Conservation (phyloP, 2,888 invertebrate species). For the Prosapia bicincta region DNA sequence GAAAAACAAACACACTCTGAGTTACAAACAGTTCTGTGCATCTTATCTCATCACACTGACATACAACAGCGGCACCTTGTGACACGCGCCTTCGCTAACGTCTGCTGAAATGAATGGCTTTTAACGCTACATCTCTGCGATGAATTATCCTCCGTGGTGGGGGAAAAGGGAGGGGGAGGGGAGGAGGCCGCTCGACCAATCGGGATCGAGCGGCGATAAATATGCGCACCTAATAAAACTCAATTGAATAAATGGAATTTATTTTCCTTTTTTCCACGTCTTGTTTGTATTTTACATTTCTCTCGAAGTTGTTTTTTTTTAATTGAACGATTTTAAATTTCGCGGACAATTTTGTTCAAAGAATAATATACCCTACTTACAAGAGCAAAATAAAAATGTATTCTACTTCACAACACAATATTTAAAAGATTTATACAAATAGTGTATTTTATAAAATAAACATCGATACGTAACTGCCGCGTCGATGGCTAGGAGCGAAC, state of each 20-base stretch:
- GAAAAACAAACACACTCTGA: background rate
- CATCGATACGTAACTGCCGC: too few species aligned
- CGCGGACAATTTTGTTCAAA: too few species aligned
- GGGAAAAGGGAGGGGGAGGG: conserved; percentile 43
- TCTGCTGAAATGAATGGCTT: conserved; percentile 36
- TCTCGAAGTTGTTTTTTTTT: background rate
- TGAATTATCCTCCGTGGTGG: conserved; percentile 30
- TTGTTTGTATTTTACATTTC: conserved; percentile 16
- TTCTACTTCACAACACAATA: too few species aligned
- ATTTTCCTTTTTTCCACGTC: conserved; percentile 34
- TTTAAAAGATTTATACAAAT: too few species aligned
- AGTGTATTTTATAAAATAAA: too few species aligned
- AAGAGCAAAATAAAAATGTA: too few species aligned
- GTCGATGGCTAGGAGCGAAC: too few species aligned
- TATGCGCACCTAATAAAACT: conserved; percentile 39
- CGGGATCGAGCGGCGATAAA: conserved; percentile 37
- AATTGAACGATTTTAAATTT: background rate
- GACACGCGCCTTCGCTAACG: background rate
- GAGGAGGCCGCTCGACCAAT: conserved; percentile 41
- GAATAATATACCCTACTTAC: too few species aligned
- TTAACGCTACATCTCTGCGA: conserved; percentile 32
- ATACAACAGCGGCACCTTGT: background rate
- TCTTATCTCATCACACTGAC: background rate
- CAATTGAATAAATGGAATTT: conserved; percentile 40
- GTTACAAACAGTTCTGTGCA: background rate